phyloP scores from a whole-genome alignment of 2,888 invertebrate genomes.

The Clivina fossor region DNA sequence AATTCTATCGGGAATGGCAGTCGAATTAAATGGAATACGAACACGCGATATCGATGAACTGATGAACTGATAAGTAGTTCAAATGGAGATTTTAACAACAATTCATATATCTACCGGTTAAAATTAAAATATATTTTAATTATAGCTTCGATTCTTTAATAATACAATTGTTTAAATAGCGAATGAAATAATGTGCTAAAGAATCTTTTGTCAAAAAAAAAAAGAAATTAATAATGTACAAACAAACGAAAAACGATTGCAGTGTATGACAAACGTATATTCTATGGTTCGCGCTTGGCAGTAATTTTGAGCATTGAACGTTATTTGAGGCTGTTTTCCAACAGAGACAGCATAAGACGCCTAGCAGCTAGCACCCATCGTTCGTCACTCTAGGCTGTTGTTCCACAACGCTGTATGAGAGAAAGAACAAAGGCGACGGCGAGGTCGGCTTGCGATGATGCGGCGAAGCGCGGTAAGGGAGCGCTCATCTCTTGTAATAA shows the following conservation, averaged over 20 bases:
- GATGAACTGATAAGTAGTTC: conserved; percentile 23
- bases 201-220: neutral
- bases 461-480: conserved; percentile 6
- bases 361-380: too few species aligned
- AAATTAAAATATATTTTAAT: conserved; percentile 19
- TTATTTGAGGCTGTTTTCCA: too few species aligned
- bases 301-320: too few species aligned
- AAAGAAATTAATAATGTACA: too few species aligned
- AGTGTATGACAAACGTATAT: too few species aligned
- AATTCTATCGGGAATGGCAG: neutral
- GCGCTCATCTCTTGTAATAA: conserved; percentile 19
- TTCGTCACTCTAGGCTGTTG: neutral
- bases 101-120: conserved; percentile 19
- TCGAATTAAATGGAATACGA: conserved; percentile 7
- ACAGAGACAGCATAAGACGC: too few species aligned
- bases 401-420: neutral
- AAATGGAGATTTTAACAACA: conserved; percentile 25
- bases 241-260: too few species aligned
- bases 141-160: conserved; percentile 15
- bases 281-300: too few species aligned
- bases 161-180: conserved; percentile 18
- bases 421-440: conserved; percentile 19
- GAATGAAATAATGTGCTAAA: conserved; percentile 19
- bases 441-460: neutral
- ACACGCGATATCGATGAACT: conserved; percentile 7